Base-by-base conservation (phyloP, 2,113 vertebrate species). In the Sterrhoptilus dennistouni region DNA sequence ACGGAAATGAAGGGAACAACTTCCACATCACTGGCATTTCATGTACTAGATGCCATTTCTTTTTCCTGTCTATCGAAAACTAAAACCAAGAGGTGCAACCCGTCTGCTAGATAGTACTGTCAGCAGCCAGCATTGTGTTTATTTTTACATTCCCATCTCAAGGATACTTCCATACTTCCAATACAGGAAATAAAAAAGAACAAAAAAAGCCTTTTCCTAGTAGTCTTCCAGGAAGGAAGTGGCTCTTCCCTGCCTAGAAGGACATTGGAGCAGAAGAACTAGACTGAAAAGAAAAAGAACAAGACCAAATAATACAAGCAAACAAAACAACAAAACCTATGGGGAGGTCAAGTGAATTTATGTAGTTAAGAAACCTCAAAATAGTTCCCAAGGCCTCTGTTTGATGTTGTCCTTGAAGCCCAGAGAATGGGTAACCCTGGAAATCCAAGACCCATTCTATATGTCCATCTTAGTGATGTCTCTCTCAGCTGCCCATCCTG, bases 381-480 rank as follows among this genome's bases (percentile, higher is more conserved):
- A 81, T 52, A 35, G 6, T 66, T 90, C 21, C 49, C 9, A 45
- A 87, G 8, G 45, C 24, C 22, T 66, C 29, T 4, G 2, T 71
- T 85, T 92, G 59, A 54, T 50, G 29, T 20, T 24, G 3, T 82
- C 5, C 42, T 27, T 44, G 14, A 89, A 95, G 23, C 15, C 29
- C 21, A 27, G 3, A 17, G 23, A 45, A 33, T 47, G 49, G 14
- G 33, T 68, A 81, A 59, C 5, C 11, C 20, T 87, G 29, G 36
- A 64, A 71, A 52, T 52, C n/a, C 35, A 76, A 60, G 27, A 79
- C 7, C 5, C 20, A 19, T 47, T 82, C 44, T 52, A 9, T 11
- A 33, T 2, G 3, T 12, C 17, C 5, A 1, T 36, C 2, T 47
- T 49, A 54, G 23, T 13, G 25, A 10, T 16, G 8, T 20, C 21